phyloP scores from a whole-genome alignment of 2,888 invertebrate species.

The Pilophorus perplexus region DNA sequence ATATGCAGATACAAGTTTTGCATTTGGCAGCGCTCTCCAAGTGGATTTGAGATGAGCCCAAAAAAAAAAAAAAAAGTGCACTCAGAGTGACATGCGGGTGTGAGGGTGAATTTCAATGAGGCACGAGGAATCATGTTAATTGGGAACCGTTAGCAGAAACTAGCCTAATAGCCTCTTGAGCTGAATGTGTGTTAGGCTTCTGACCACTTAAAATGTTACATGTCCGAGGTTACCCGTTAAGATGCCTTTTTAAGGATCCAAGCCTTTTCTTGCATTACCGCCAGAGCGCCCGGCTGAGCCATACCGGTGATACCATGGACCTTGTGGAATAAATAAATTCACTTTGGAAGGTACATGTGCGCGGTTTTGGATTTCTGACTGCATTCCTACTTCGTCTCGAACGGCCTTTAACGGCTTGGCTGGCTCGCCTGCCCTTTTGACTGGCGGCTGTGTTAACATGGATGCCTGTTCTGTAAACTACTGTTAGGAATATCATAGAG shows the following conservation, averaged over 20 bases:
- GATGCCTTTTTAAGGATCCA: conserved; percentile 8
- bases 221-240: conserved; percentile 7
- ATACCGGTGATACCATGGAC: too few relatives aligned
- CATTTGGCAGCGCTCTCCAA: background rate
- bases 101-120: conserved; percentile 1
- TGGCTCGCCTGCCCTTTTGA: too few relatives aligned
- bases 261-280: background rate
- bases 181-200: conserved; percentile 11
- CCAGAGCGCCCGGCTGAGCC: background rate
- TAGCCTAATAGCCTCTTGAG: conserved; percentile 17
- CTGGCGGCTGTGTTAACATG: too few relatives aligned
- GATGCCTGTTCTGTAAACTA: too few relatives aligned
- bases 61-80: conserved; percentile 6
- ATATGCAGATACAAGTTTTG: background rate
- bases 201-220: conserved; percentile 15
- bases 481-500: too few relatives aligned
- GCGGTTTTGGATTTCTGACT: conserved; percentile 19
- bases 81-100: too few relatives aligned
- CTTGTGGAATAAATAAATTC: too few relatives aligned
- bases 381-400: too few relatives aligned
- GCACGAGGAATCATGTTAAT: conserved; percentile 15
- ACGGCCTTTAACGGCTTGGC: too few relatives aligned
- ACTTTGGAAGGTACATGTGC: too few relatives aligned
- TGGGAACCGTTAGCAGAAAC: conserved; percentile 19
- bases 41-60: background rate